Percentiles rank a stretch among this genome's conserved stretches.
Evolutionary conservation across 2,113 vertebrate species (phyloP).

Genomic region (Pachyramphus minor): DNA sequence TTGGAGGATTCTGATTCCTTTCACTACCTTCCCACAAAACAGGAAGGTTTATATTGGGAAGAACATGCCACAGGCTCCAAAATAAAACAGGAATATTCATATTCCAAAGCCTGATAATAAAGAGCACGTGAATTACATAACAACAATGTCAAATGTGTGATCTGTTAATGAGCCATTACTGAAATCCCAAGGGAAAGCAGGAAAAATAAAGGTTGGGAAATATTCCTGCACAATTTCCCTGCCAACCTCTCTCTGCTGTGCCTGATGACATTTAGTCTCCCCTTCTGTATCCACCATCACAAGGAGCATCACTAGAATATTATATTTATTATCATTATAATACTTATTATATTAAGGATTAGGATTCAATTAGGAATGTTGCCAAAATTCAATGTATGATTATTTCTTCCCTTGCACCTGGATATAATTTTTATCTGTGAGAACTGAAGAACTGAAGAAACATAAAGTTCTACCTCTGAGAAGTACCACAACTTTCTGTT

Average conservation of each 20-base stretch:
- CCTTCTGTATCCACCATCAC: too few relatives aligned
- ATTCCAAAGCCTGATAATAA: neutral
- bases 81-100: neutral
- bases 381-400: accelerated
- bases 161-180: neutral
- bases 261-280: too few relatives aligned
- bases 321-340: too few relatives aligned
- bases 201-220: neutral
- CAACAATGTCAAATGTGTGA: neutral
- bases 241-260: neutral
- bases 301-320: too few relatives aligned
- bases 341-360: too few relatives aligned
- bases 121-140: neutral
- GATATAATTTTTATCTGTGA: accelerated
- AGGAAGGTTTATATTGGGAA: too few relatives aligned
- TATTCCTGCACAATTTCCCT: neutral
- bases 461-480: accelerated
- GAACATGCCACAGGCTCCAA: neutral
- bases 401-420: neutral
- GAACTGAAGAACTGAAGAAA: neutral
- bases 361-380: neutral
- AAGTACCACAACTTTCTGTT: neutral
- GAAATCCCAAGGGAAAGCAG: neutral
- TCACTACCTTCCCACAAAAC: neutral
- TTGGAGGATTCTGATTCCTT: neutral